Conservation (phyloP, 2,797 vertebrate species). For the Clamator glandarius region DNA sequence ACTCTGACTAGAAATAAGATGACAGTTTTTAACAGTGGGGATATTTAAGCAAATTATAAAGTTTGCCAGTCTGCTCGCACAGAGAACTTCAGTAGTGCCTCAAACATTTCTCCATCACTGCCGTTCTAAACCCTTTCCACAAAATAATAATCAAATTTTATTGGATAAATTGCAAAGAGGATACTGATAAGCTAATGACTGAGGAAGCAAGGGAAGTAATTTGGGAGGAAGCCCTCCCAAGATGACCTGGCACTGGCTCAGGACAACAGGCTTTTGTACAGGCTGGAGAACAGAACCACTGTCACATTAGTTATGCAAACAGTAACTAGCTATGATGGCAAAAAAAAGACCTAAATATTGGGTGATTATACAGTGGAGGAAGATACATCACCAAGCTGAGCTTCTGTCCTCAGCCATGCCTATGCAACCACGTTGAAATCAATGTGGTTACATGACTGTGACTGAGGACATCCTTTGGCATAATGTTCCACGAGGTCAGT, state of each 20-base stretch:
- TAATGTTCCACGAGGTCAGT: neutral
- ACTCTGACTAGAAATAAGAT: neutral
- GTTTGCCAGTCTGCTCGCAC: neutral
- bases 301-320: neutral
- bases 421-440: neutral
- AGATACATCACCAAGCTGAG: accelerated
- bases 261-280: neutral
- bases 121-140: neutral
- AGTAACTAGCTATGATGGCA: neutral
- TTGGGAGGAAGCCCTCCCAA: neutral
- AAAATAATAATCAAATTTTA: neutral
- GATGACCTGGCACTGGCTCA: neutral
- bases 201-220: neutral
- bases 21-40: neutral
- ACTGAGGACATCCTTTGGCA: neutral
- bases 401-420: neutral
- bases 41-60: neutral
- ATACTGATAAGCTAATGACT: neutral
- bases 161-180: neutral
- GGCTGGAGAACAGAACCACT: neutral
- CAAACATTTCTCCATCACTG: neutral
- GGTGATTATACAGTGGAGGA: neutral
- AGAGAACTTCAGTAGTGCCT: neutral
- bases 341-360: neutral
- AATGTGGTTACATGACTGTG: neutral